Evolutionary conservation across 2,113 vertebrate species (phyloP), one percentile per base, ranked within the genome.

Genomic region (Corapipo altera): DNA sequence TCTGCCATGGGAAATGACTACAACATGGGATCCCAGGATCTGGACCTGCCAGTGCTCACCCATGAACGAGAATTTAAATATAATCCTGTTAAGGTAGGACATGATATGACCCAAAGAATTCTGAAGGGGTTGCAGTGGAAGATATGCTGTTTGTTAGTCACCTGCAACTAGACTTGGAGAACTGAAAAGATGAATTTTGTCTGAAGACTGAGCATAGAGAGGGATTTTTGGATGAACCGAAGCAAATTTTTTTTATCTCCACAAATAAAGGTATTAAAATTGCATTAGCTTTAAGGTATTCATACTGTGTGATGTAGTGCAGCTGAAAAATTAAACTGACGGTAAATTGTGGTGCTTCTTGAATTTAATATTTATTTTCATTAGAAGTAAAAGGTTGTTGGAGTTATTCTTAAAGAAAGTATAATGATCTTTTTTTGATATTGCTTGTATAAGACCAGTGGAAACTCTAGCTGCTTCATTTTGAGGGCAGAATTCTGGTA

Each of bases 1-100:
- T 20, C 35, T 1, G 0, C 51, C 6, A 5, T 7, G 24, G 28
- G 43, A 59, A 39, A 1, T 2, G 3, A 8, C 9, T 85, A 39
- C 15, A 65, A 27, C 12, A 26, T 44, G 24, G 15, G n/a, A 35
- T 39, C 8, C 19, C 39, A 39, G 30, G 33, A 30, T n/a, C 30
- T 55, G 39, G 8, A 12, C 14, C 51, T 71, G 28, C 10, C 24
- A 65, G 19, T 7, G 37, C 27, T 74, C 14, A 22, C 6, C 18
- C 23, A 14, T 23, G 21, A 85, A 57, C 6, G 11, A 59, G 21
- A 23, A 27, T 44, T 87, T 79, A 57, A 22, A 46, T 20, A 5
- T 33, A 46, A 14, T 41, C 9, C 28, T 79, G 13, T 23, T 39
- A 17, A 76, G 6, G 13, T 30, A 64, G 15, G 12, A 7, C 9